These are phyloP conservation scores for Mesochorus sp. DNA, from an alignment of 2,888 invertebrate genomes.

Conservation along the genomic window DNA sequence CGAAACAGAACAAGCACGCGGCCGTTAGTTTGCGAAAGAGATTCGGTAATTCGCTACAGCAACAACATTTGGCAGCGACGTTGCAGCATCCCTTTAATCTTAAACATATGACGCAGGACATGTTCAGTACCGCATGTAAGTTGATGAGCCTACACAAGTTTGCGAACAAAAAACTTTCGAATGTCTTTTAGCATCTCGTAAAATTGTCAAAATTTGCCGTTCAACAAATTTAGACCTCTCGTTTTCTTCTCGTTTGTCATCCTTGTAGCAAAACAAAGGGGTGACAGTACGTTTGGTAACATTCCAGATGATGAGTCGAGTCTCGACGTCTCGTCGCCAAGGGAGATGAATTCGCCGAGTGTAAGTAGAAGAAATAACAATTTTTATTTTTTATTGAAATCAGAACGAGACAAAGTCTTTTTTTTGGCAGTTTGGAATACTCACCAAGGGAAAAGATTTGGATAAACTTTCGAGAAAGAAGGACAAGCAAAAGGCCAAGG, in stretches of 20 bases:
- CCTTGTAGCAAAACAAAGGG: conserved; percentile 78
- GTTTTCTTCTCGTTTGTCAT: conserved; percentile 63
- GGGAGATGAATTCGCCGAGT: conserved; percentile 87
- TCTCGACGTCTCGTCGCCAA: conserved; percentile 86
- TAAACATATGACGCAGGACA: conserved; percentile 81
- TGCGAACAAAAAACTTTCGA: not conserved
- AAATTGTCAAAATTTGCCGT: not conserved
- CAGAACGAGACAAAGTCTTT: too few species aligned
- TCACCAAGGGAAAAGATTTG: conserved; percentile 84
- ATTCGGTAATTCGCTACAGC: conserved; percentile 78
- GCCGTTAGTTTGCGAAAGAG: conserved; percentile 76
- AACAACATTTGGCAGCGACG: conserved; percentile 74
- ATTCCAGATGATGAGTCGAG: conserved; percentile 87
- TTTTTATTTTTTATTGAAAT: too few species aligned
- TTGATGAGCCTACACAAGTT: conserved; percentile 56
- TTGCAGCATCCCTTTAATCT: conserved; percentile 79
- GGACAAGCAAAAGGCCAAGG: conserved; percentile 88
- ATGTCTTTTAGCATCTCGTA: not conserved
- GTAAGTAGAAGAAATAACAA: conserved; percentile 77
- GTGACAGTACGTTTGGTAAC: conserved; percentile 81
- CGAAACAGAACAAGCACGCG: conserved; percentile 74
- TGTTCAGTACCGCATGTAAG: conserved; percentile 82
- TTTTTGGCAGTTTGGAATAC: conserved; percentile 82
- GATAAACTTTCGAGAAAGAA: conserved; percentile 86
- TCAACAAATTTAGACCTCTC: conserved; percentile 20